Evolutionary conservation across 2,888 invertebrate genomes (phyloP).

Genomic region (Deroplatys truncata): DNA sequence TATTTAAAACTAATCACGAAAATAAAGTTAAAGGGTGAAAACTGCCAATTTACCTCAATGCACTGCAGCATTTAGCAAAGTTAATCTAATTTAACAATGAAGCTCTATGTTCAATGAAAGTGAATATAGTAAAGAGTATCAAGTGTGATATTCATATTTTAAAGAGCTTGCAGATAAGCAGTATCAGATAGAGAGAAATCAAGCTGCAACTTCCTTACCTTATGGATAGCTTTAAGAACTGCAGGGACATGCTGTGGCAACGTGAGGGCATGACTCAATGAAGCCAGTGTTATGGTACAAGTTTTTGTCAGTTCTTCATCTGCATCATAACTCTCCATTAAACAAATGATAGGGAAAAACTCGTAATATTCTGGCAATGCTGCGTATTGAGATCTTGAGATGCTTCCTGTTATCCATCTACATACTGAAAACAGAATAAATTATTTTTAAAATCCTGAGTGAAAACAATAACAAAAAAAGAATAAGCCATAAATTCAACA

Average conservation of each 20-base stretch:
- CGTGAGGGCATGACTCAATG: conserved; percentile 62
- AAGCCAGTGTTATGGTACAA: conserved; percentile 63
- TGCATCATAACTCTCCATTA: conserved; percentile 70
- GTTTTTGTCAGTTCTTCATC: conserved; percentile 71
- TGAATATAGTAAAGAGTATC: no score
- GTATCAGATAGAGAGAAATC: neutral
- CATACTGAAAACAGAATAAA: conserved; percentile 39
- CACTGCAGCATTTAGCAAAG: no score
- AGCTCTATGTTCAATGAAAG: neutral
- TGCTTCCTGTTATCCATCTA: conserved; percentile 46
- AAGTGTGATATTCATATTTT: no score
- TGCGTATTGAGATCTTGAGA: conserved; percentile 42
- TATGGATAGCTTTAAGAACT: conserved; percentile 54
- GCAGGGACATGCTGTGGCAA: conserved; percentile 54
- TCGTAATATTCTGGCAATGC: conserved; percentile 55
- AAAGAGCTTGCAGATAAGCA: neutral
- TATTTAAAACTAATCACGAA: no score
- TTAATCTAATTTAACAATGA: no score
- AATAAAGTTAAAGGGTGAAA: no score
- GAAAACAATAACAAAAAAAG: no score
- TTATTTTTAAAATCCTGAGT: neutral
- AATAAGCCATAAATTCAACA: no score
- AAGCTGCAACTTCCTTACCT: conserved; percentile 40
- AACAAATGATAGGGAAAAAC: conserved; percentile 61
- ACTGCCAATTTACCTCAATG: no score